These are phyloP conservation scores for Tanaodytes sp. DNA, from an alignment of 2,888 invertebrate species.

Conservation along the genomic window DNA sequence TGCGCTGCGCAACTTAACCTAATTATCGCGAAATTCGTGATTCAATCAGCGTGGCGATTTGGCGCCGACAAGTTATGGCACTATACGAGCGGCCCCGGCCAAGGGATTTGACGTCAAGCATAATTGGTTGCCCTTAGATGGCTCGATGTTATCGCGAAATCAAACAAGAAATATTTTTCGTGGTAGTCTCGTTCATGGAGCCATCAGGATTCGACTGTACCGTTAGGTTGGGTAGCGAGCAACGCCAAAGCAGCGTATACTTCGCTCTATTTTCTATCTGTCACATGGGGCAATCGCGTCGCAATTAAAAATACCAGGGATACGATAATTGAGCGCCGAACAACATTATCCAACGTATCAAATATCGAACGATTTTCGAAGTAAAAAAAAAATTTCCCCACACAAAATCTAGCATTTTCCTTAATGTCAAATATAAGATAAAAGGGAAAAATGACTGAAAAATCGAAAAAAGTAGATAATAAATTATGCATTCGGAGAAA, in stretches of 20 bases:
- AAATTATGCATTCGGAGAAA: too few relatives aligned
- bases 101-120: slow-evolving; percentile 43
- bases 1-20: too few relatives aligned
- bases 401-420: too few relatives aligned
- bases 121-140: slow-evolving; percentile 57
- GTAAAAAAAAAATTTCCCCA: too few relatives aligned
- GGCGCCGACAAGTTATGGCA: slow-evolving; percentile 49
- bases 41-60: slow-evolving; percentile 62
- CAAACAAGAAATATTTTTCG: slow-evolving; percentile 59
- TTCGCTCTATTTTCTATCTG: slow-evolving; percentile 25
- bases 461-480: too few relatives aligned
- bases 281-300: slow-evolving; percentile 31
- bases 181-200: slow-evolving; percentile 13
- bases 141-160: slow-evolving; percentile 58
- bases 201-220: slow-evolving; percentile 9
- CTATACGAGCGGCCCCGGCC: slow-evolving; percentile 1
- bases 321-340: slow-evolving; percentile 38
- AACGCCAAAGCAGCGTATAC: too few relatives aligned
- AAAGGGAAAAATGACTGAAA: too few relatives aligned
- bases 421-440: too few relatives aligned
- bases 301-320: slow-evolving; percentile 36
- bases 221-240: too few relatives aligned
- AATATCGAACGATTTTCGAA: too few relatives aligned
- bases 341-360: too few relatives aligned
- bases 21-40: slow-evolving; percentile 66